A percentile compares a stretch with the other conserved stretches of the same genome.
phyloP scores from a whole-genome alignment of 2,797 vertebrate species.

The Macroramphosus scolopax region DNA sequence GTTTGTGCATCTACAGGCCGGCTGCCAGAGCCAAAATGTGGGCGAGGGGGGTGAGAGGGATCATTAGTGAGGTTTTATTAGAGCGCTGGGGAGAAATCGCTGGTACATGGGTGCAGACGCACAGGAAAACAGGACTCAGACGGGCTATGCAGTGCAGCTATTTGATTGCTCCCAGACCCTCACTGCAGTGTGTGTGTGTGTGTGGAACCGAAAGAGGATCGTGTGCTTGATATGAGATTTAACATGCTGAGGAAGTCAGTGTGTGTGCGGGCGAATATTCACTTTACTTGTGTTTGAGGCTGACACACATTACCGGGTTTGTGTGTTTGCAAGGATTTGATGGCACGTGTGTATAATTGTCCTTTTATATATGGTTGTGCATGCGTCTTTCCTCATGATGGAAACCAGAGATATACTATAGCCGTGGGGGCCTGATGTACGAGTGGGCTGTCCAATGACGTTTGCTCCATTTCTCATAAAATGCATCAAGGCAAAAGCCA shows the following conservation, averaged over 20 bases:
- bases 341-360: constrained; percentile 49
- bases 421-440: constrained; percentile 44
- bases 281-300: constrained; percentile 8
- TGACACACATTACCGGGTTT: neutral
- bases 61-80: constrained; percentile 82
- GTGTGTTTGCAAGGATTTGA: constrained; percentile 34
- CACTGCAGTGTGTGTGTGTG: constrained; percentile 23
- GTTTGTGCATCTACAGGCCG: constrained; percentile 71
- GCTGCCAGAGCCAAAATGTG: constrained; percentile 68
- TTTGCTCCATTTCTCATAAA: constrained; percentile 67
- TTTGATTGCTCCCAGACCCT: constrained; percentile 80
- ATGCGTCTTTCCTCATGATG: constrained; percentile 48
- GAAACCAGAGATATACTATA: constrained; percentile 67
- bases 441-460: constrained; percentile 63
- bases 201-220: constrained; percentile 13
- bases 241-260: constrained; percentile 11
- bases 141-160: constrained; percentile 56
- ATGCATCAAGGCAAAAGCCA: constrained; percentile 52
- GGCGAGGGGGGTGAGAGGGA: constrained; percentile 56
- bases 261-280: constrained; percentile 13
- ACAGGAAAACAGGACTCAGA: constrained; percentile 74
- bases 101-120: constrained; percentile 74
- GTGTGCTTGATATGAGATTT: constrained; percentile 41
- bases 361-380: constrained; percentile 38
- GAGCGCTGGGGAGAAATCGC: constrained; percentile 67